Evolutionary conservation across 2,888 invertebrate species (phyloP).

Genomic region (Agonopterix alstromeriana): DNA sequence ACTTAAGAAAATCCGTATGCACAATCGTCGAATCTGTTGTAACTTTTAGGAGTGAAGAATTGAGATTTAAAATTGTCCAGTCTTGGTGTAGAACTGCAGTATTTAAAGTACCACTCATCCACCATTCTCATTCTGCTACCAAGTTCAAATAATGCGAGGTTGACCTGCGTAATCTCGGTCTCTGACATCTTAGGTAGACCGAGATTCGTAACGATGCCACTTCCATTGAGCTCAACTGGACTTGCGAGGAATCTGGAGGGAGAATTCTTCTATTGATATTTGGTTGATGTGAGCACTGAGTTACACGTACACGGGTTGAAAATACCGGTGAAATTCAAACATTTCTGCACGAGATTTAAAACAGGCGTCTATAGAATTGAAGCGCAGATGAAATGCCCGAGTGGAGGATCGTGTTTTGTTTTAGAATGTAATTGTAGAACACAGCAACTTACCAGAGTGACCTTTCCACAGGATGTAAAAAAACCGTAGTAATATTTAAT

Average conservation of each 20-base stretch:
- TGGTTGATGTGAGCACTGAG: neutral
- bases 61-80: slow-evolving; percentile 33
- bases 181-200: slow-evolving; percentile 67
- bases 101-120: slow-evolving; percentile 46
- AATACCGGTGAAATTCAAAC: too few species aligned
- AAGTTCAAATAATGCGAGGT: slow-evolving; percentile 51
- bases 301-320: too few species aligned
- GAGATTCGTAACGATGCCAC: slow-evolving; percentile 60
- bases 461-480: too few species aligned
- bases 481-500: too few species aligned
- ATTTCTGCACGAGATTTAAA: too few species aligned
- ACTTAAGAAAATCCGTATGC: slow-evolving; percentile 26
- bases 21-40: slow-evolving; percentile 43
- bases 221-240: slow-evolving; percentile 57
- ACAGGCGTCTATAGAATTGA: too few species aligned
- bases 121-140: slow-evolving; percentile 28
- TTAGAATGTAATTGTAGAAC: too few species aligned
- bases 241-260: slow-evolving; percentile 59
- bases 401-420: too few species aligned
- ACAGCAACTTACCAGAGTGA: too few species aligned
- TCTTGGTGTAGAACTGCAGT: slow-evolving; percentile 30
- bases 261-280: slow-evolving; percentile 26
- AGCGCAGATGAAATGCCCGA: too few species aligned
- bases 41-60: slow-evolving; percentile 36
- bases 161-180: slow-evolving; percentile 47